Conservation (phyloP, 2,113 vertebrate species). For the Menura novaehollandiae region DNA sequence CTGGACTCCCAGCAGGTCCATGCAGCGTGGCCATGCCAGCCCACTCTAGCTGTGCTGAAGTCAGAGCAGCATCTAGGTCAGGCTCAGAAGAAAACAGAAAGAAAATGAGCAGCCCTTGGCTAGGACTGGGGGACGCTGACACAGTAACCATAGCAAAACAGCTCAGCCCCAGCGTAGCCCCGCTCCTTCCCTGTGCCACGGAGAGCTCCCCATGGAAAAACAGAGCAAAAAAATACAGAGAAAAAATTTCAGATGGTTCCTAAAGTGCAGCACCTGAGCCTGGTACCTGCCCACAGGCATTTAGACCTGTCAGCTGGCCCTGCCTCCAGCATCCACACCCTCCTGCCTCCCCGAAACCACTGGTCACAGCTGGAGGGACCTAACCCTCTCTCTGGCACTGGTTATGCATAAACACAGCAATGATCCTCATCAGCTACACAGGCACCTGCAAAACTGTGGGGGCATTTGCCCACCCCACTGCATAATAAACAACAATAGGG, state of each 20-base stretch:
- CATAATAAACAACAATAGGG: not conserved
- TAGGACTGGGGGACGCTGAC: not conserved
- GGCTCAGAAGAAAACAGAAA: not conserved
- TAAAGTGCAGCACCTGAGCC: not conserved
- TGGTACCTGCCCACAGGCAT: not conserved
- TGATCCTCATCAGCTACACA: not conserved
- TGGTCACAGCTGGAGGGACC: not conserved
- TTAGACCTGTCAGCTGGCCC: not conserved
- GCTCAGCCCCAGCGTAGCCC: not conserved
- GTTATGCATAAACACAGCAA: not conserved
- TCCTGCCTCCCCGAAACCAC: not conserved
- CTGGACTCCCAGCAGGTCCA: not conserved
- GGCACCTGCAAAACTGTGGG: not conserved
- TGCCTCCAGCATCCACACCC: not conserved
- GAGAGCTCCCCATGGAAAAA: not conserved
- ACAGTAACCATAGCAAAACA: not conserved
- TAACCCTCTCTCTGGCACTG: not conserved
- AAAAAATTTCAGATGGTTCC: not conserved
- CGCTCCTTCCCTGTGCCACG: accelerated
- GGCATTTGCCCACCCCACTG: not conserved
- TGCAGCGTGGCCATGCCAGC: not conserved
- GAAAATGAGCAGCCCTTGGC: not conserved
- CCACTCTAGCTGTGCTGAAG: not conserved
- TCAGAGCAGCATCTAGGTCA: slow-evolving; percentile 45
- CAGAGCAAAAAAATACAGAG: accelerated